Evolutionary conservation across 2,888 invertebrate species (phyloP), one percentile per base, ranked within the genome.

Genomic region (Adelognathus sp.): DNA sequence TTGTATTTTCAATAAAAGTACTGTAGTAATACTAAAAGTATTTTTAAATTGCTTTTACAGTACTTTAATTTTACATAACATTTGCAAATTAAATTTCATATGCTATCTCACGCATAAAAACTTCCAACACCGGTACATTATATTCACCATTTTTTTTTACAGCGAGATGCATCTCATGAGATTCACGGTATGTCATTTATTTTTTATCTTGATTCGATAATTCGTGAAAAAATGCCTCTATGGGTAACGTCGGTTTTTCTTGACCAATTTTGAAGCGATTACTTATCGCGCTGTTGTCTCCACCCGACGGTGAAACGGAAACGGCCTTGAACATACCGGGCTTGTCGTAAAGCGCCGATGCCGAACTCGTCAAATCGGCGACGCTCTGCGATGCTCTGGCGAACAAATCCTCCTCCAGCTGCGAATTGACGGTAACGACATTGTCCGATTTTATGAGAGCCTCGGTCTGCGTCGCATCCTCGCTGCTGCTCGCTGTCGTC

Each of bases 201-300:
- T 7, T 6, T 93, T 92, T 88, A 90, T 93, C 93, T 90, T 93
- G 94, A 90, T 94, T 94, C 83, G 95, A 94, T 58, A 96, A 89
- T 87, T 95, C 95, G 16, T 96, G 95, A 88, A 96, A 96, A 91
- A 96, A 96, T 0, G 96, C 96, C 91, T 96, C 96, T 80, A 96
- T 95, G 0, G 96, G 96, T 61, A 96, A 92, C 66, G 96, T 96
- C 0, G 96, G 96, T 88, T 96, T 96, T 82, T 96, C 96, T 0
- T 96, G 96, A 0, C 95, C 94, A 90, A 96, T 94, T 21, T 95
- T 95, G 83, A 96, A 95, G 85, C 95, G 95, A 85, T 63, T 75
- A 63, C 54, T 75, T 24, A 72, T 50, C 5, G 67, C 39, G 36
- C 24, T 18, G 14, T 54, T 24, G 93, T 94, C 2, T 95, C 94